phyloP scores from a whole-genome alignment of 1,140 invertebrate species.

The Holotrichia oblita region DNA sequence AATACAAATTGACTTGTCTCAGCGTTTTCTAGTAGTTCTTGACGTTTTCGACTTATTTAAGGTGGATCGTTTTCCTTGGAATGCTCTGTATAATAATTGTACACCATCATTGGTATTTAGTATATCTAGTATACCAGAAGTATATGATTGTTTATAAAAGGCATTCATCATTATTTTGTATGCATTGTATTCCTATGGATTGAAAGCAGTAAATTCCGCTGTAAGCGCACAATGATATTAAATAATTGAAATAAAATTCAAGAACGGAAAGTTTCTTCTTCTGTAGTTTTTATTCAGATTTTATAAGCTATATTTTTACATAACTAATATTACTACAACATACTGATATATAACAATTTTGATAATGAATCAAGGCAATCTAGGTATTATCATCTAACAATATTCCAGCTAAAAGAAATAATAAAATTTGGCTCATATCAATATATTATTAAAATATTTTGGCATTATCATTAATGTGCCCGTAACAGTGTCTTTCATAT shows the following conservation, averaged over 20 bases:
- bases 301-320: constrained; percentile 27
- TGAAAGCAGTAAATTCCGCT: no score
- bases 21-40: no score
- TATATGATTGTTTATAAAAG: no score
- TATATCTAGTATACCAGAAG: no score
- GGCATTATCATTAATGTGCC: constrained; percentile 35
- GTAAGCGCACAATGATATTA: no score
- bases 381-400: constrained; percentile 32
- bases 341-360: constrained; percentile 36
- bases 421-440: constrained; percentile 36
- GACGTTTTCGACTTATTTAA: no score
- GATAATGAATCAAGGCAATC: constrained; percentile 31
- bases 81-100: no score
- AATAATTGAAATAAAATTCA: background rate
- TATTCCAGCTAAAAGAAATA: constrained; percentile 28
- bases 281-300: constrained; percentile 23
- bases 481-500: constrained; percentile 29
- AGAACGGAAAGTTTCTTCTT: background rate
- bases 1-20: no score
- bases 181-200: no score
- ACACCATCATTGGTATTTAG: no score
- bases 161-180: no score
- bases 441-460: constrained; percentile 37
- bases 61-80: no score
- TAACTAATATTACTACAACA: constrained; percentile 29